Conservation (phyloP, 37 sponge, comb jelly and placozoan species). For the Hormiphora californensis region DNA sequence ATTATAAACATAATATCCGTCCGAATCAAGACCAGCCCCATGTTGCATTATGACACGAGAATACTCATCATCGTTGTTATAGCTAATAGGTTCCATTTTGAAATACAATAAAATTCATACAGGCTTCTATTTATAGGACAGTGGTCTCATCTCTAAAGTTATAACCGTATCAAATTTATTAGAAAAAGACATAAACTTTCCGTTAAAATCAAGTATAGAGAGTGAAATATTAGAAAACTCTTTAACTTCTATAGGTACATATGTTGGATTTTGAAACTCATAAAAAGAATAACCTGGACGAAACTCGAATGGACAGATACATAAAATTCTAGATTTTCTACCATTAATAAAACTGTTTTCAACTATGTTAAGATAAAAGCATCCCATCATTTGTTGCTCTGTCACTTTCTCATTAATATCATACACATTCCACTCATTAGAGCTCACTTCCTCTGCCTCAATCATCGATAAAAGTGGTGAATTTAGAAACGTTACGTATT, state of each 20-base stretch:
- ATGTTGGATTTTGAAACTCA: neutral
- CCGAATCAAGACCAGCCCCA: neutral
- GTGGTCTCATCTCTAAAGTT: neutral
- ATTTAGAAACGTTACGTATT: too few relatives aligned
- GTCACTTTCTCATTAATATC: neutral
- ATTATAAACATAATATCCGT: slow-evolving; percentile 13
- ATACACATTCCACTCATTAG: too few relatives aligned
- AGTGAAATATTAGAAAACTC: neutral
- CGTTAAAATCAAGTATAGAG: neutral
- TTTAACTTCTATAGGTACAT: slow-evolving; percentile 20
- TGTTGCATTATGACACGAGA: slow-evolving; percentile 6
- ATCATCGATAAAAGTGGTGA: neutral
- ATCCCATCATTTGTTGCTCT: neutral
- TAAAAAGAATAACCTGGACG: neutral
- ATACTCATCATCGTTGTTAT: neutral
- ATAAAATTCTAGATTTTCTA: neutral
- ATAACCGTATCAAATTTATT: neutral
- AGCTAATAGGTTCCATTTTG: slow-evolving; percentile 22
- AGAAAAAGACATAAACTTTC: neutral
- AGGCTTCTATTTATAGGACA: neutral
- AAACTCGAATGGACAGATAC: neutral
- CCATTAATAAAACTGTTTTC: slow-evolving; percentile 9
- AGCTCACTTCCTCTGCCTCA: neutral
- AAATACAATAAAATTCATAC: neutral
- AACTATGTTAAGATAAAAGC: neutral